These are phyloP conservation scores for Rhodeus uyekii DNA, from an alignment of 2,797 vertebrate genomes.

Conservation along the genomic window DNA sequence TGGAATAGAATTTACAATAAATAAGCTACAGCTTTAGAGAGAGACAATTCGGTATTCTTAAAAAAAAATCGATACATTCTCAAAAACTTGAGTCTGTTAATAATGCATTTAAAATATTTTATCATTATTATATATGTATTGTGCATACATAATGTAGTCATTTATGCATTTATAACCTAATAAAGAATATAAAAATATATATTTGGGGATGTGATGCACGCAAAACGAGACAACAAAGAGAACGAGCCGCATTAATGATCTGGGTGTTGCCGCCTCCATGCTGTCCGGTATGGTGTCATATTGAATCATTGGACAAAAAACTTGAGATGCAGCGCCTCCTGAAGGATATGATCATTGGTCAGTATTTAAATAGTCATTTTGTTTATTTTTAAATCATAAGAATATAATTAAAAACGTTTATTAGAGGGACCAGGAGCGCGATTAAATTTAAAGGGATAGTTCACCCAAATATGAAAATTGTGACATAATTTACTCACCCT, in stretches of 20 bases:
- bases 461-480: neutral
- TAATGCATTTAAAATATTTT: neutral
- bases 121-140: neutral
- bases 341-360: neutral
- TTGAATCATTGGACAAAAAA: constrained; percentile 22
- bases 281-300: constrained; percentile 20
- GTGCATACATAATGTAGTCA: neutral
- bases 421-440: neutral
- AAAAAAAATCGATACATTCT: neutral
- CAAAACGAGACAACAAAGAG: constrained; percentile 44
- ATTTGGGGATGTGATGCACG: neutral
- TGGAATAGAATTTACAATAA: neutral
- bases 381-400: neutral
- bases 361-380: neutral
- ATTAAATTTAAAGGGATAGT: neutral
- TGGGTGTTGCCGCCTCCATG: constrained; percentile 48
- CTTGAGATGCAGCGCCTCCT: constrained; percentile 26
- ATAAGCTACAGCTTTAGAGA: neutral
- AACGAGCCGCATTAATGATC: constrained; percentile 45
- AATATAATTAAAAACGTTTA: neutral
- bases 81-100: neutral
- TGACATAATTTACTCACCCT: neutral
- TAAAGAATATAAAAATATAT: neutral
- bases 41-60: neutral
- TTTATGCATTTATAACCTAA: neutral